Conservation (phyloP, 2,113 vertebrate species). For the Istiophorus platypterus region DNA sequence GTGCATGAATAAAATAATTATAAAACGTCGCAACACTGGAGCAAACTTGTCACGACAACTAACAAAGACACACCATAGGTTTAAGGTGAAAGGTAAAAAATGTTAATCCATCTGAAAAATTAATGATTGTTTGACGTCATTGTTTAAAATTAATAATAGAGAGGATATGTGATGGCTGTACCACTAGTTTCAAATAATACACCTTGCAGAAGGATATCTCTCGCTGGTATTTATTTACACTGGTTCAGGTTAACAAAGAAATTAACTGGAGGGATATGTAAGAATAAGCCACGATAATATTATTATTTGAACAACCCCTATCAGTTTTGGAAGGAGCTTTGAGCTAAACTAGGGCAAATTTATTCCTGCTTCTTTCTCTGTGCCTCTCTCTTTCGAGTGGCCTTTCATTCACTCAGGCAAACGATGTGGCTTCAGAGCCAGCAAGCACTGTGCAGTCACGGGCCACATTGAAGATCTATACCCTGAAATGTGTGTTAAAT, state of each 20-base stretch:
- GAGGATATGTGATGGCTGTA: constrained; percentile 1
- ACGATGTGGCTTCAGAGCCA: constrained; percentile 7
- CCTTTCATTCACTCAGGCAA: constrained; percentile 27
- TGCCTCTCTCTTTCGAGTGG: constrained; percentile 6
- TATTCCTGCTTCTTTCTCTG: not conserved
- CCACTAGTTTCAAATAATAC: not conserved
- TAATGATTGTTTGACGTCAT: constrained; percentile 4
- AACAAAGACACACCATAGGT: not conserved
- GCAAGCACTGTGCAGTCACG: constrained; percentile 15
- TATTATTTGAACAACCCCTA: not conserved
- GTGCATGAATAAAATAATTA: not conserved
- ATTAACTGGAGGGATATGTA: not conserved
- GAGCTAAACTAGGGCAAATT: not conserved
- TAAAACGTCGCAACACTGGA: not conserved
- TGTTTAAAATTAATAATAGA: constrained; percentile 2
- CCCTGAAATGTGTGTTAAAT: constrained; percentile 44
- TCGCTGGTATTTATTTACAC: not conserved
- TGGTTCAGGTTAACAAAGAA: constrained; percentile 3
- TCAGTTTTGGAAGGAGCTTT: not conserved
- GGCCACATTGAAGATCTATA: constrained; percentile 19
- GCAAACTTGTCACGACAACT: not conserved
- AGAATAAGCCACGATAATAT: constrained; percentile 12
- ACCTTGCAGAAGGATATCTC: not conserved
- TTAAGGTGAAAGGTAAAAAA: not conserved
- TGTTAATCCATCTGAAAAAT: not conserved